Conservation (phyloP, 2,113 vertebrate species). For the rat (Rattus norvegicus) region DNA sequence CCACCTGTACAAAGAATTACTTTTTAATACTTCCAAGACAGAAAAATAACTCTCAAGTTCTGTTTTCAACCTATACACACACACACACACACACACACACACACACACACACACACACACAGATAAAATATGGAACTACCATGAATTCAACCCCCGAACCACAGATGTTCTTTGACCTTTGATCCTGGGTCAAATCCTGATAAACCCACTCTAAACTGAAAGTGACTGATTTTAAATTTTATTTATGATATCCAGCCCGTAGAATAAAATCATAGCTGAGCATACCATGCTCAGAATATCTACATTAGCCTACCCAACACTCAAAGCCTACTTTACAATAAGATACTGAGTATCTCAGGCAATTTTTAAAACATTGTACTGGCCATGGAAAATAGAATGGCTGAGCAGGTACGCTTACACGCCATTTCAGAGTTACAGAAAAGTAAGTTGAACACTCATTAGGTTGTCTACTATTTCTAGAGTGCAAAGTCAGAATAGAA, state of each 20-base stretch:
- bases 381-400: not conserved
- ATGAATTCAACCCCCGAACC: constrained; percentile 14
- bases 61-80: constrained; percentile 4
- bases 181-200: not conserved
- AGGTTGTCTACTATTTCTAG: not conserved
- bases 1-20: constrained; percentile 43
- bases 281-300: not conserved
- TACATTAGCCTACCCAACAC: not conserved
- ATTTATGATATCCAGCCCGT: not conserved
- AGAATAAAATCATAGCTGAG: not conserved
- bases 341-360: not conserved
- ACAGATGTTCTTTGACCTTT: not conserved
- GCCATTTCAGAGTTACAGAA: not conserved
- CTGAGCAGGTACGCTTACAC: not conserved
- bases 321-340: not conserved
- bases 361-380: not conserved
- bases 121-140: constrained; percentile 16
- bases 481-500: not conserved
- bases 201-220: not conserved
- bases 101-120: not conserved
- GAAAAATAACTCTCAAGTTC: constrained; percentile 35
- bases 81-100: not conserved
- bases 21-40: constrained; percentile 43
- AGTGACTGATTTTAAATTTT: not conserved
- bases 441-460: not conserved